These are phyloP conservation scores for Hippocampus comes DNA, from an alignment of 2,113 vertebrate species.

Conservation along the genomic window DNA sequence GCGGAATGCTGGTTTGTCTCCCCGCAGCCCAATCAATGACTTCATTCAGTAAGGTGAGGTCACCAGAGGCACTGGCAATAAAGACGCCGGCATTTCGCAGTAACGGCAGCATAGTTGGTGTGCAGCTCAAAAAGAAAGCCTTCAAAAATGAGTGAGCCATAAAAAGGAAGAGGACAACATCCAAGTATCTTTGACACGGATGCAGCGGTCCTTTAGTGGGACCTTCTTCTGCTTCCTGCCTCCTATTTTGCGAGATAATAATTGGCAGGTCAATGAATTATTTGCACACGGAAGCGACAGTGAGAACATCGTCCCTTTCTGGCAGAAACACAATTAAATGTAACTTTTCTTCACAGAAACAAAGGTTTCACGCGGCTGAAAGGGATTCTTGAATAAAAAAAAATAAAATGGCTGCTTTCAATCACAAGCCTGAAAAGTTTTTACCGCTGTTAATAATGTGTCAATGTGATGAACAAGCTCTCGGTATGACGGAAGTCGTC, in stretches of 20 bases:
- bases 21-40: slow-evolving; percentile 83
- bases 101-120: slow-evolving; percentile 76
- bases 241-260: slow-evolving; percentile 54
- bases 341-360: slow-evolving; percentile 61
- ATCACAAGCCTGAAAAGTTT: slow-evolving; percentile 50
- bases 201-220: slow-evolving; percentile 58
- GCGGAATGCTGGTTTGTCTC: slow-evolving; percentile 86
- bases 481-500: slow-evolving; percentile 66
- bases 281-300: slow-evolving; percentile 55
- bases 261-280: slow-evolving; percentile 71
- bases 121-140: slow-evolving; percentile 56
- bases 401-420: slow-evolving; percentile 38
- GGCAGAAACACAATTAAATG: slow-evolving; percentile 46
- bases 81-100: slow-evolving; percentile 81
- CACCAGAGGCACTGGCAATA: slow-evolving; percentile 83
- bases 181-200: slow-evolving; percentile 61
- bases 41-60: slow-evolving; percentile 90
- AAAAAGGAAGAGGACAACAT: slow-evolving; percentile 53
- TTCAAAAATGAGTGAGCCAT: slow-evolving; percentile 46
- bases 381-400: slow-evolving; percentile 52
- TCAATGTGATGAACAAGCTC: slow-evolving; percentile 59
- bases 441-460: slow-evolving; percentile 60
- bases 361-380: slow-evolving; percentile 54
- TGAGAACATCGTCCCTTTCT: slow-evolving; percentile 52
- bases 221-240: slow-evolving; percentile 36